Percentiles rank a stretch among this genome's conserved stretches.
Conservation (phyloP, 2,113 vertebrate genomes). For the Nansenia antarctica region DNA sequence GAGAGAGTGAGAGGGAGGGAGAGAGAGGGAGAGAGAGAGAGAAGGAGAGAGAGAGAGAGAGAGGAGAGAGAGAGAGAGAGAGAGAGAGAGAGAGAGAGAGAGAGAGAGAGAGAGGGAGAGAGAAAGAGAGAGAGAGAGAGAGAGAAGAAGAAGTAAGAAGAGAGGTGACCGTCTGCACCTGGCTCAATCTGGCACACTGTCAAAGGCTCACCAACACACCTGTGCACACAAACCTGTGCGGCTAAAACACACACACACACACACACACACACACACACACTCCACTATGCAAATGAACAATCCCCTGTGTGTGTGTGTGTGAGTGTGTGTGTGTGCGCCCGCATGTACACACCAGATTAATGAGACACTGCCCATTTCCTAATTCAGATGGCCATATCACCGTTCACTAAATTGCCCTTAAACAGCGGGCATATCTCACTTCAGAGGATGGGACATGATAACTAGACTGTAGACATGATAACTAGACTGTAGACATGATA, state of each 20-base stretch:
- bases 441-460: too few relatives aligned
- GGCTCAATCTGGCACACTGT: constrained; percentile 10
- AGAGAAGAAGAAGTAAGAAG: not conserved
- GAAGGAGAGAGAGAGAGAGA: constrained; percentile 11
- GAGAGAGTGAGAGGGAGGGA: not conserved
- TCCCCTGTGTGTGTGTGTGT: too few relatives aligned
- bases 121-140: not conserved
- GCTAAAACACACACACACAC: not conserved
- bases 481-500: too few relatives aligned
- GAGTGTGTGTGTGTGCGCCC: too few relatives aligned
- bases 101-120: constrained; percentile 18
- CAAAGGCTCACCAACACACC: constrained; percentile 22
- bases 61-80: not conserved
- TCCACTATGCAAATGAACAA: not conserved
- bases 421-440: too few relatives aligned
- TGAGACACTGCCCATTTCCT: not conserved
- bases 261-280: not conserved
- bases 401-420: too few relatives aligned
- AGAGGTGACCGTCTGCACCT: not conserved
- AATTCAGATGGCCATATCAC: not conserved
- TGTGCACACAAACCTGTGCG: too few relatives aligned
- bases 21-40: not conserved
- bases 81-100: too few relatives aligned
- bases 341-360: too few relatives aligned
- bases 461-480: too few relatives aligned